A percentile compares a stretch with the other conserved stretches of the same genome.
Conservation (phyloP, 2,888 invertebrate species). For the Strigamia crassipes region DNA sequence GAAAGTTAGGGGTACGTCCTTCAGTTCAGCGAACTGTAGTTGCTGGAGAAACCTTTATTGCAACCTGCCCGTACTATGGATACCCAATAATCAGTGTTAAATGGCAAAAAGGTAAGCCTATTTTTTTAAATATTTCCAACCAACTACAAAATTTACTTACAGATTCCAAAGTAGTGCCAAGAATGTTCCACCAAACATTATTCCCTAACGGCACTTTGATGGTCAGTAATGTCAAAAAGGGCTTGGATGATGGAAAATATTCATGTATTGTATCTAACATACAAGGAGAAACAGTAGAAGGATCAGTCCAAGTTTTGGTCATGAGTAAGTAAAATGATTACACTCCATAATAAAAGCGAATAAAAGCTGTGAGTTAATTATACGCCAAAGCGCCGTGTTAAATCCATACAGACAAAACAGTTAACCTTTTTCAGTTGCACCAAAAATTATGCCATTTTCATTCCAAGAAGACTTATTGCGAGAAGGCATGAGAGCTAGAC, state of each 20-base stretch:
- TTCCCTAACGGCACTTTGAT: background rate
- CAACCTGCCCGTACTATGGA: background rate
- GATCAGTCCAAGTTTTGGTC: background rate
- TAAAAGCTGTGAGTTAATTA: no score
- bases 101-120: background rate
- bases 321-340: background rate
- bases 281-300: background rate
- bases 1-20: background rate
- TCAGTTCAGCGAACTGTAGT: background rate
- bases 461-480: no score
- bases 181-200: background rate
- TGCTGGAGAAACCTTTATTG: background rate
- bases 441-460: slow-evolving; percentile 74
- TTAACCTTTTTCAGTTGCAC: slow-evolving; percentile 68
- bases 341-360: no score
- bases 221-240: background rate
- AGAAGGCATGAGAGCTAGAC: no score
- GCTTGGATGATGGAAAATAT: background rate
- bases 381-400: no score
- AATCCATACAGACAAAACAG: no score
- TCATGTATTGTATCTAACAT: background rate
- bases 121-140: no score
- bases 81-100: background rate
- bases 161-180: background rate
- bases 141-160: background rate